Evolutionary conservation across 2,113 vertebrate genomes (phyloP), one percentile per base, ranked within the genome.

Genomic region (Oncorhynchus nerka): DNA sequence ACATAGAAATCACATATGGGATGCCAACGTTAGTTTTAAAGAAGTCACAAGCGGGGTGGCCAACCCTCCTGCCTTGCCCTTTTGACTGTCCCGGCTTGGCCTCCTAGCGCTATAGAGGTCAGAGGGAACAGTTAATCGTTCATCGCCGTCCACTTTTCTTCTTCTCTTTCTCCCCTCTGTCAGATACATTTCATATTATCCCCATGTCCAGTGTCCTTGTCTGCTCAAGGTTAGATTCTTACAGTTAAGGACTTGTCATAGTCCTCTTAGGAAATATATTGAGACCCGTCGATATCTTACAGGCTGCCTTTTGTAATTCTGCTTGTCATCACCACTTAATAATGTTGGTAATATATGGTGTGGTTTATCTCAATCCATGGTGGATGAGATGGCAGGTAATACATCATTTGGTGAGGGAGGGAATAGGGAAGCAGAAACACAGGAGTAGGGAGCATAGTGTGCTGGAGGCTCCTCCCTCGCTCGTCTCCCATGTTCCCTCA

Each of bases 261-360:
- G 19, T 22, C n/a, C n/a, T 85, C 79, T 65, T 71, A 16, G 16
- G 72, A 66, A 13, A 48, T 19, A 64, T 19, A 62, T 7, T 62
- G n/a, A 62, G n/a, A 62, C n/a, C 59, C 7, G 5, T 13, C 8
- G n/a, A 24, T 62, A 62, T 62, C 19, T 62, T n/a, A 30, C 22
- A 3, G n/a, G 49, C 22, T 6, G 1, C 9, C 13, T n/a, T 13
- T 59, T 70, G 13, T 75, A 61, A 75, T 75, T 78, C 13, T 51
- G 15, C 12, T 71, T 90, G 86, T 92, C 88, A 83, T 79, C 86
- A 28, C 82, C 22, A 34, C 20, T 78, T 90, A 84, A 92, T 93
- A 83, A 89, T 72, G 4, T 51, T 77, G 13, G 74, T 80, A 3
- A 62, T 77, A 26, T 71, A 65, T 5, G 45, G 32, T 20, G 4